Base-by-base conservation (phyloP, 2,888 invertebrate species). In the Perdita meconis region DNA sequence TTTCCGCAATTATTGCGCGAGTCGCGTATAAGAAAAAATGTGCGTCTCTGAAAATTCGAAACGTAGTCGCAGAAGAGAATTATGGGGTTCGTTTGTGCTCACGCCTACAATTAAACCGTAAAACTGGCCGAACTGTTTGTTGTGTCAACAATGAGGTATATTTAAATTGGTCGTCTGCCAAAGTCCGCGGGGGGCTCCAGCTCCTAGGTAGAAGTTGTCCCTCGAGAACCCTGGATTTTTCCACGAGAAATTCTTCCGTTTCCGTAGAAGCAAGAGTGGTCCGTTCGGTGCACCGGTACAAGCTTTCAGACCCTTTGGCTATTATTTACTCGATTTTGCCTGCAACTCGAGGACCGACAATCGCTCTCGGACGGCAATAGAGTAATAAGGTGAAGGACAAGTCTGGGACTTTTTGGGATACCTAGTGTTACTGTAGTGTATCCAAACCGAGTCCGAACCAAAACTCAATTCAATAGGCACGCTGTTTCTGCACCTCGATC, bases 91-190 rank as follows among this genome's bases (percentile, higher is more conserved):
- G 16, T 66, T 69, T 50, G 30, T 10, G 10, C 5, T 0, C 6
- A 19, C 10, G 0, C 30, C 30, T 30, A 22, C 30, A 26, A 57
- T 47, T 56, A 69, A 10, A 53, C 67, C 63, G 42, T 68, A 69
- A 69, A 61, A n/a, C 19, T 61, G 38, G 19, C 57, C 65, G 2
- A 47, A 66, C 24, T 53, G 64, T 81, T 86, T 89, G 86, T 89
- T 89, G 88, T 87, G 86, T 81, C 87, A 89, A 88, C 88, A 89
- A 85, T 87, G 78, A 82, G 71, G 68, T 66, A 64, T 80, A 84
- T 87, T 87, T 84, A 82, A 83, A 84, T 55, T 65, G 34, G 77
- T 65, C 60, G 65, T 40, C 51, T 13, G 71, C 2, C 56, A n/a
- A 38, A 30, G 59, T 50, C 50, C 55, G 40, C 69, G 65, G 68